These are phyloP conservation scores for Eupelmus urozonus DNA, from an alignment of 2,888 invertebrate genomes.

Conservation along the genomic window DNA sequence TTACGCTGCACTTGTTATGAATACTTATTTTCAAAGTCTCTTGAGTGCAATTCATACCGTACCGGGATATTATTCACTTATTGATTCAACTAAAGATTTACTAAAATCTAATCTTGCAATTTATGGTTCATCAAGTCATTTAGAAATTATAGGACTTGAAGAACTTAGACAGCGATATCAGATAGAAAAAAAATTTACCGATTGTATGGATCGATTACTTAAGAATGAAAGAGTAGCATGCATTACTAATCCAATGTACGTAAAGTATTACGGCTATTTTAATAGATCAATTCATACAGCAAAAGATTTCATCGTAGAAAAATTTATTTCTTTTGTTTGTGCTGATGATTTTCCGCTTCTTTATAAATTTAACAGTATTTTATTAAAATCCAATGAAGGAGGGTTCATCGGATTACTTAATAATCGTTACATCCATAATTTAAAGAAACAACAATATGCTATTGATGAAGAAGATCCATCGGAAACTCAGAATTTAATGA, in stretches of 20 bases:
- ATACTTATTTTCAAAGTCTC: not conserved
- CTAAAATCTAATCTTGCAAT: not conserved
- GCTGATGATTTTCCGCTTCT: slow-evolving; percentile 1
- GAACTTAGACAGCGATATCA: not conserved
- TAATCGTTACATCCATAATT: not conserved
- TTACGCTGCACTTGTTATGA: not conserved
- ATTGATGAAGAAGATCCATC: too few species aligned
- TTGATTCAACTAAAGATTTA: not conserved
- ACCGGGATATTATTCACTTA: not conserved
- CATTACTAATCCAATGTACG: too few species aligned
- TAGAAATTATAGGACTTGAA: not conserved
- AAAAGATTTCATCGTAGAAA: not conserved
- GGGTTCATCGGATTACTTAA: not conserved
- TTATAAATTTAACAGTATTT: not conserved
- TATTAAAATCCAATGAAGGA: not conserved
- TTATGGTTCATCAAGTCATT: not conserved
- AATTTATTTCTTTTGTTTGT: not conserved
- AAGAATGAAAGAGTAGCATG: not conserved
- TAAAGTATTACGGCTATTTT: not conserved
- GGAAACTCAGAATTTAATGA: too few species aligned
- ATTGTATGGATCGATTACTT: not conserved
- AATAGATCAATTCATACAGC: not conserved
- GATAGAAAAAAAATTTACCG: not conserved
- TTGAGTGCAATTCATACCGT: not conserved
- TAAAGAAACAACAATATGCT: not conserved